Base-by-base conservation (phyloP, 2,797 vertebrate species). In the Hirundo rustica region DNA sequence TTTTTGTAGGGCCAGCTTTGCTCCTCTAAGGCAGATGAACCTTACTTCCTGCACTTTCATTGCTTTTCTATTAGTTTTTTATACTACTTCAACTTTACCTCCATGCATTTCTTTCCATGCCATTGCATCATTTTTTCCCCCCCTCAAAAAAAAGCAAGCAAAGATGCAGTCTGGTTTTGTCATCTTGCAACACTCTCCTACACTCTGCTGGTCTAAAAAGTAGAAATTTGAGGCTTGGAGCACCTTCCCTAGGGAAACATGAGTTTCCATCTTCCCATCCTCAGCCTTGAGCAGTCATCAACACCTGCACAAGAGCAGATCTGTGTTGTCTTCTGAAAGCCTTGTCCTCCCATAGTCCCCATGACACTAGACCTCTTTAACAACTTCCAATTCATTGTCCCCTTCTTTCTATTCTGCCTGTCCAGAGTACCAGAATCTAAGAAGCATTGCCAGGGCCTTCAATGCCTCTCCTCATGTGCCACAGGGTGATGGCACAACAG, bases 391-490 rank as follows among this genome's bases (percentile, higher is more conserved):
- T 47, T 40, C 12, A 30, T 23, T 42, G n/a, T 44, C 7, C 18
- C 20, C 17, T 75, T 51, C 40, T 77, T 67, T 36, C 62, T 42
- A 61, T 16, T 25, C 29, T 68, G 32, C 16, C 29, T 87, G 45
- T 68, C 27, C 29, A 7, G 23, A 66, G 22, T 23, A 40, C 27
- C 38, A 55, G 2, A 78, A 84, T 72, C 66, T n/a, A 48, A 36
- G 40, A 76, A 53, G 26, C 2, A 40, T 26, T 65, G 12, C 9
- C 76, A 57, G 57, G 29, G 26, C 25, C 23, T 73, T 60, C 6
- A 0, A 1, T 30, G 17, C 14, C 25, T 71, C 54, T 72, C 36
- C 17, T 58, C 1, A 0, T 14, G n/a, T 58, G 2, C 77, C 66
- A 60, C 40, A 75, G 40, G 16, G 5, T 10, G 4, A 6, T 12